Percentiles rank a stretch among this genome's conserved stretches.
Evolutionary conservation across 2,888 invertebrate genomes (phyloP).

Genomic region (Cryptus armator): DNA sequence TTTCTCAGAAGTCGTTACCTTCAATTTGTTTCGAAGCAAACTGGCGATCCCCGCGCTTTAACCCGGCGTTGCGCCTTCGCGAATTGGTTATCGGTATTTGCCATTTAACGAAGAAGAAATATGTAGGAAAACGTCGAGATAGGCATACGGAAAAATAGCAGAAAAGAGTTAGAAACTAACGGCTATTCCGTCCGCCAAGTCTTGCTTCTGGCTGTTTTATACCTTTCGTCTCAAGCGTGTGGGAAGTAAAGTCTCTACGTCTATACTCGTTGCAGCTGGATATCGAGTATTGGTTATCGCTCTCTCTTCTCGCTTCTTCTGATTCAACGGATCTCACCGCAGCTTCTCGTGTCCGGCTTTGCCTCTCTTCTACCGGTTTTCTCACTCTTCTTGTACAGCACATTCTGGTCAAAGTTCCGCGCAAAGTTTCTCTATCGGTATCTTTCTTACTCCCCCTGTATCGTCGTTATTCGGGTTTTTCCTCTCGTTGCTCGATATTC

Average conservation of each 20-base stretch:
- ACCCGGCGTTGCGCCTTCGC: constrained; percentile 62
- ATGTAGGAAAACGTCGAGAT: not conserved
- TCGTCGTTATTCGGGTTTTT: constrained; percentile 1
- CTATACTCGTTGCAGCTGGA: constrained; percentile 65
- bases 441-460: constrained; percentile 44
- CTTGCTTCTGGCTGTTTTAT: constrained; percentile 54
- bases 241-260: constrained; percentile 43
- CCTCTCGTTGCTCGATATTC: constrained; percentile 14
- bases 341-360: constrained; percentile 37
- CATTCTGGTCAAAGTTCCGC: constrained; percentile 69
- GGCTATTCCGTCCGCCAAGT: not conserved
- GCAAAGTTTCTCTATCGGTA: constrained; percentile 74
- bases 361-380: not conserved
- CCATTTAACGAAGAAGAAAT: constrained; percentile 64
- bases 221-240: constrained; percentile 44
- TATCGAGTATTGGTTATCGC: constrained; percentile 73
- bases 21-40: constrained; percentile 1
- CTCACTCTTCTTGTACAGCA: constrained; percentile 60
- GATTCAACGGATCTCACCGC: constrained; percentile 12
- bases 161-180: constrained; percentile 9
- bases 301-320: constrained; percentile 23
- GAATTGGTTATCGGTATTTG: constrained; percentile 79
- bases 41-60: constrained; percentile 1
- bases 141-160: not conserved
- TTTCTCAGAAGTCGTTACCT: not conserved